Base-by-base conservation (phyloP, 2,888 invertebrate species). In the Spialia ferax region DNA sequence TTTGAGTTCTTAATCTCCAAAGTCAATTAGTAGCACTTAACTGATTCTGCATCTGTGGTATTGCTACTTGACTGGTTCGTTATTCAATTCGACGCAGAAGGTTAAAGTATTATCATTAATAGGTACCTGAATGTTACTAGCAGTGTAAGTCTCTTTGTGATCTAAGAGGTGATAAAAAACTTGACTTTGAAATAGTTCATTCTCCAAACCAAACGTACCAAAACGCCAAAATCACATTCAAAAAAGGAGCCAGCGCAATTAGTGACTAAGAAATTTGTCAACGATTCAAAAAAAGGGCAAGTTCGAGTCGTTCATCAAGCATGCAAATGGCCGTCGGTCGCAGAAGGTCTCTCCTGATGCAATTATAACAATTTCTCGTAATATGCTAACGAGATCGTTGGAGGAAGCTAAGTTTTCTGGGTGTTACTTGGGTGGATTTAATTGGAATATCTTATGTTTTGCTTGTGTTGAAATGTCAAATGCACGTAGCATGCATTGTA, bases 321-420 rank as follows among this genome's bases (percentile, higher is more conserved):
- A 63, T 88, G 88, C 83, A 88, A 88, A 88, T 88, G 22, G 22
- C 70, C 70, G 73, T 69, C 76, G 71, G 71, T 69, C 63, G 71
- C 69, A 57, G 69, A 63, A 64, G 70, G 13, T 59, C 64, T 69
- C 75, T 70, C 70, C 60, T 80, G 81, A 82, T 80, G 83, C 85
- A 86, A 86, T 87, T 87, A 86, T 82, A 82, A 80, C 79, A 72
- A 79, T 79, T 79, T 76, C 79, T 77, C 76, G 79, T 84, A 81
- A 80, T 84, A 83, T 84, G 83, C 83, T 81, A 85, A 85, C 80
- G 74, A 73, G 71, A 59, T 50, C 50, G 11, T 22, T 13, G 3
- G 22, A 22, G 50, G 11, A 4, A 13, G 50, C 4, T 3, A 50
- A 22, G 20, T 22, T 22, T 50, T 50, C 38, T 38, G 38, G n/a